Conservation (phyloP, 2,113 vertebrate genomes). For the Felis chaus region DNA sequence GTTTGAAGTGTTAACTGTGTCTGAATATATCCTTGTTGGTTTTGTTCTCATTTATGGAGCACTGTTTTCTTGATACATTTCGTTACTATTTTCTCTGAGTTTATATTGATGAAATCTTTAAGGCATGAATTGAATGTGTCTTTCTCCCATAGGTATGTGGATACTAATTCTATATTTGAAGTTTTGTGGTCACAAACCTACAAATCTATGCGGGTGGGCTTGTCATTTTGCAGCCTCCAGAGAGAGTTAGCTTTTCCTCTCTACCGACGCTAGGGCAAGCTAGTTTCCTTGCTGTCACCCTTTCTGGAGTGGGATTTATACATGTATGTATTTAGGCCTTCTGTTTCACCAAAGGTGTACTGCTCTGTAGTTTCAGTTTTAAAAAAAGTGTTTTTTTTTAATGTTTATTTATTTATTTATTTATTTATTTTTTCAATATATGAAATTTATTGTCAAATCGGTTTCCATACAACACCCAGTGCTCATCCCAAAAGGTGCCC, state of each 20-base stretch:
- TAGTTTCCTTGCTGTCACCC: background rate
- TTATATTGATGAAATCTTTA: conserved; percentile 8
- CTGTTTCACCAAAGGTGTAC: too few species aligned
- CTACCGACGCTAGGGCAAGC: background rate
- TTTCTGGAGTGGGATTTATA: background rate
- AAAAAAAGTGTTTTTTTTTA: too few species aligned
- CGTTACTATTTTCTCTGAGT: background rate
- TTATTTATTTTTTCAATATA: too few species aligned
- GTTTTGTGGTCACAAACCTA: background rate
- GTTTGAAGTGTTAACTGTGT: background rate
- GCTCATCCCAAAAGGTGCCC: too few species aligned
- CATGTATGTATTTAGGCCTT: background rate
- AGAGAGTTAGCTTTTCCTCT: background rate
- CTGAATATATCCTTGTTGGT: background rate
- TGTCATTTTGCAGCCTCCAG: background rate
- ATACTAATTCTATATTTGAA: background rate
- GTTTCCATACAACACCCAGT: too few species aligned
- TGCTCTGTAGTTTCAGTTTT: background rate
- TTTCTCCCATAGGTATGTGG: background rate
- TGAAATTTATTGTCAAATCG: too few species aligned
- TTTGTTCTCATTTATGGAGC: background rate
- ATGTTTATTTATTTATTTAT: too few species aligned
- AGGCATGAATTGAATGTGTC: background rate
- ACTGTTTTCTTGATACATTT: background rate
- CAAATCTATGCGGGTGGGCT: background rate